Conservation (phyloP, 2,113 vertebrate genomes). For the Ovis canadensis region DNA sequence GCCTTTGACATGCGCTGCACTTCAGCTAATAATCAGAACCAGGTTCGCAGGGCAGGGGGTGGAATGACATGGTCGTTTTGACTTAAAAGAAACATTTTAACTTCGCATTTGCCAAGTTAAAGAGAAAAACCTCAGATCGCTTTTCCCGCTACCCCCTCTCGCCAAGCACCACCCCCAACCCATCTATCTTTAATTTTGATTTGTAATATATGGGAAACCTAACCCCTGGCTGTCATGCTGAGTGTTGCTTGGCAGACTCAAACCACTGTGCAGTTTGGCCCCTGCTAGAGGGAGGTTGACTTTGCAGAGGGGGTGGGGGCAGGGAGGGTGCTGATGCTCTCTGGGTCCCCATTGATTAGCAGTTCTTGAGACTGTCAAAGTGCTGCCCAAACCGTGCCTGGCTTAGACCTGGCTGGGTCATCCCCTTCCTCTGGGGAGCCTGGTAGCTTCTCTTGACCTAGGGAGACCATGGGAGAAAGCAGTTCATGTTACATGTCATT, state of each 20-base stretch:
- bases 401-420: neutral
- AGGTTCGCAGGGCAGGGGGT: neutral
- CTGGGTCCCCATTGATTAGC: neutral
- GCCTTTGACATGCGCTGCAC: neutral
- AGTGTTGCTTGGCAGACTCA: neutral
- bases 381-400: neutral
- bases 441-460: conserved; percentile 40
- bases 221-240: neutral
- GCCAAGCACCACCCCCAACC: fast-evolving
- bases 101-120: neutral
- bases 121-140: neutral
- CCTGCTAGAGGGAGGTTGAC: neutral
- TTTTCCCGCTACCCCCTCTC: fast-evolving
- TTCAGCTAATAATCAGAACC: conserved; percentile 39
- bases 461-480: neutral
- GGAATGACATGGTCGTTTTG: conserved; percentile 19
- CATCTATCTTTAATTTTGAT: neutral
- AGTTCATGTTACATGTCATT: fast-evolving
- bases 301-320: fast-evolving
- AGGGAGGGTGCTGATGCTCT: fast-evolving
- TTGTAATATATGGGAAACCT: neutral
- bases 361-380: neutral
- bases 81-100: conserved; percentile 11
- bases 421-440: neutral
- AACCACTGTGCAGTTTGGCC: neutral